These are phyloP conservation scores for Mormyrus lacerda DNA, from an alignment of 2,113 vertebrate species.

Conservation along the genomic window DNA sequence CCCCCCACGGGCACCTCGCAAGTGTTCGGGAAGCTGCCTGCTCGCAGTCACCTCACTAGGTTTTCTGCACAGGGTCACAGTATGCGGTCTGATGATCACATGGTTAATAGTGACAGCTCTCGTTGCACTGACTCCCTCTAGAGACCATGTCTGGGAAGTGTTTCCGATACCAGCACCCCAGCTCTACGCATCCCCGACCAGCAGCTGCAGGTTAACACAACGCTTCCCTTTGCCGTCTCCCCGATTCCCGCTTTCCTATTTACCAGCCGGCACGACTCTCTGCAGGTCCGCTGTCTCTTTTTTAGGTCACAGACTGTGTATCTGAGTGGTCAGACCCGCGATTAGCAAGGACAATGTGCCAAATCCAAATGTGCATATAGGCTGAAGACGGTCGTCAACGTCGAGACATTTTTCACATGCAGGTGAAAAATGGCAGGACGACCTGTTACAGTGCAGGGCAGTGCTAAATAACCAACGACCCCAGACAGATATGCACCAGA, in stretches of 20 bases:
- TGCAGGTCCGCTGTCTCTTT: background rate
- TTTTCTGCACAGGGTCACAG: constrained; percentile 19
- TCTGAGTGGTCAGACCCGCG: background rate
- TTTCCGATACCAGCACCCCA: constrained; percentile 31
- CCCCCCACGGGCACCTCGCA: background rate
- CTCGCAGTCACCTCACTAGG: constrained; percentile 28
- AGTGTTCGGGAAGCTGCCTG: constrained; percentile 17
- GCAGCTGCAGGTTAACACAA: background rate
- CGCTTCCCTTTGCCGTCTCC: background rate
- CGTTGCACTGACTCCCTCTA: constrained; percentile 94
- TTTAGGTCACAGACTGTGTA: background rate
- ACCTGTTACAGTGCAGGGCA: background rate
- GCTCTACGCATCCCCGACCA: background rate
- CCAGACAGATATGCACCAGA: background rate
- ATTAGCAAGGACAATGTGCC: background rate
- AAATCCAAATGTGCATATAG: background rate
- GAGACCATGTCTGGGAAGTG: constrained; percentile 70
- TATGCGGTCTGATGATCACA: constrained; percentile 6
- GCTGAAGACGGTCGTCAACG: background rate
- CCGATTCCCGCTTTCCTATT: background rate
- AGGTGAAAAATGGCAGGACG: background rate
- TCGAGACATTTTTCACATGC: background rate
- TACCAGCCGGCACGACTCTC: background rate
- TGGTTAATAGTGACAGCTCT: constrained; percentile 46
- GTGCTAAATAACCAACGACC: background rate